Evolutionary conservation across 2,797 vertebrate genomes (phyloP).

Genomic region (Lateolabrax maculatus): DNA sequence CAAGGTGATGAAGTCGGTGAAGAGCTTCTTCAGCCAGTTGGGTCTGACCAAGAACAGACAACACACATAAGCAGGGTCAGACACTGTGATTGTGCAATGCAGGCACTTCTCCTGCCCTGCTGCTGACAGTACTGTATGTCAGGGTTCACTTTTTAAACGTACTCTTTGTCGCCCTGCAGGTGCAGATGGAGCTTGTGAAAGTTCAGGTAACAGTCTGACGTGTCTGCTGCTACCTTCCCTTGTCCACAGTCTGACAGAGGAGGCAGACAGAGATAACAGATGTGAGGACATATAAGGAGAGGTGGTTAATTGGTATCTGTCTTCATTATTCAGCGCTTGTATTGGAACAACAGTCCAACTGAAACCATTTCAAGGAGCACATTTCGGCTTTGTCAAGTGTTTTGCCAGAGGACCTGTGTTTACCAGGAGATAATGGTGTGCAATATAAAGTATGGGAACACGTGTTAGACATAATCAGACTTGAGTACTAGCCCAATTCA

Average conservation of each 20-base stretch:
- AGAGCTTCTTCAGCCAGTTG: slow-evolving; percentile 90
- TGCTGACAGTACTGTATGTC: neutral
- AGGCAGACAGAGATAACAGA: neutral
- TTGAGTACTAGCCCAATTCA: neutral
- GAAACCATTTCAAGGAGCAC: neutral
- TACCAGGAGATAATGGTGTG: neutral
- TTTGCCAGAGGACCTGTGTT: neutral
- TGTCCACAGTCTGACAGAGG: slow-evolving; percentile 83
- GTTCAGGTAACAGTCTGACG: slow-evolving; percentile 86
- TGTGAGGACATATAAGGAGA: no score
- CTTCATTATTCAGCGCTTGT: neutral
- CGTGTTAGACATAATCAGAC: neutral
- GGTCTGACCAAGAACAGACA: slow-evolving; percentile 79
- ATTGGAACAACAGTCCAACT: neutral
- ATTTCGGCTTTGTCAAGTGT: neutral
- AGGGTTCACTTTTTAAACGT: slow-evolving; percentile 23
- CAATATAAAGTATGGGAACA: neutral
- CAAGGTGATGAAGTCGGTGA: slow-evolving; percentile 91
- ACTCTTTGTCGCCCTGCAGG: slow-evolving; percentile 90
- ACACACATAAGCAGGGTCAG: neutral
- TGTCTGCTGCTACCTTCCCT: slow-evolving; percentile 84
- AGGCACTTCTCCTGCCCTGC: neutral
- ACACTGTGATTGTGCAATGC: neutral
- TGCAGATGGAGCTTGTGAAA: slow-evolving; percentile 89
- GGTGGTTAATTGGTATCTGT: neutral